Evolutionary conservation across 2,113 vertebrate species (phyloP).

Genomic region (Canis aureus): DNA sequence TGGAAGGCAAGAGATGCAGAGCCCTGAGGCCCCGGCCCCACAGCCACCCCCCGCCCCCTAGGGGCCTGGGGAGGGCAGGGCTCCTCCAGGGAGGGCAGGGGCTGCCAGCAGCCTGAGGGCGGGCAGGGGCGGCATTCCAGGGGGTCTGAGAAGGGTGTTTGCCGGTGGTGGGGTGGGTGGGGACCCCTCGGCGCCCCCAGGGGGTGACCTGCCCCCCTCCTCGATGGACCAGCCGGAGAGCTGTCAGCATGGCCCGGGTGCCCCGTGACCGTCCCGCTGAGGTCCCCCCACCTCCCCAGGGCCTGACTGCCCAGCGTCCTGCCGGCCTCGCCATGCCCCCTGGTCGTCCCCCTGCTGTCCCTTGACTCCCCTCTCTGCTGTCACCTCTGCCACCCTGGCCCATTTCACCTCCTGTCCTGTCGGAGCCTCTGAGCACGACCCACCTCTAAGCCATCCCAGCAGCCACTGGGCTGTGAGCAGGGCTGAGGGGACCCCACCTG

Average conservation of each 20-base stretch:
- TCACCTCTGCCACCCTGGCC: neutral
- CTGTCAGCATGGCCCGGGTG: rapidly evolving
- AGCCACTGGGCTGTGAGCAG: neutral
- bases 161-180: neutral
- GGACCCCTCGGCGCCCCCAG: neutral
- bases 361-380: neutral
- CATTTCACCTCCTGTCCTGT: neutral
- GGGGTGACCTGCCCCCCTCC: too few relatives aligned
- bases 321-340: neutral
- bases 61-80: rapidly evolving
- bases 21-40: neutral
- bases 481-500: neutral
- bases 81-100: neutral
- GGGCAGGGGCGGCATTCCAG: rapidly evolving
- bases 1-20: neutral
- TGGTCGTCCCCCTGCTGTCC: neutral
- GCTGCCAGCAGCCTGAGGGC: neutral
- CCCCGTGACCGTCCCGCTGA: too few relatives aligned
- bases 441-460: neutral
- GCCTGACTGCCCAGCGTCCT: neutral
- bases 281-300: rapidly evolving
- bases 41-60: too few relatives aligned
- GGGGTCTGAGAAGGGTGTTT: neutral
- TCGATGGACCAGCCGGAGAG: neutral
- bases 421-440: neutral